Evolutionary conservation across 2,888 invertebrate species (phyloP).

Genomic region (Calameuta filiformis): DNA sequence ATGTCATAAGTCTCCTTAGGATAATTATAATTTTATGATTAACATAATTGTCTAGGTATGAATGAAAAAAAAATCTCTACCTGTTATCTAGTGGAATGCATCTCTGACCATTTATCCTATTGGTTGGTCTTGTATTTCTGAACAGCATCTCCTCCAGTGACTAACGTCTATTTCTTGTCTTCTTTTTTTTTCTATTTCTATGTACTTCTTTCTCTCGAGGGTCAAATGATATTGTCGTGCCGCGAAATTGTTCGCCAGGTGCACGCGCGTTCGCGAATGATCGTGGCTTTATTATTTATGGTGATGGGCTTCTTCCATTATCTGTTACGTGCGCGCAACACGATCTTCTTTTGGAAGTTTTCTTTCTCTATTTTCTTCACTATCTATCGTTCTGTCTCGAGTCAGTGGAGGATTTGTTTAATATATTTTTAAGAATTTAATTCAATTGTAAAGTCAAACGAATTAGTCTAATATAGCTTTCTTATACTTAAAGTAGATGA

Average conservation of each 20-base stretch:
- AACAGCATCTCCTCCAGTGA: conserved; percentile 62
- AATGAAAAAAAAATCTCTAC: conserved; percentile 24
- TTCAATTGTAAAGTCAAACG: conserved; percentile 62
- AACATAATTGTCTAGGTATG: conserved; percentile 34
- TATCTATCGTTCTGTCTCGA: conserved; percentile 46
- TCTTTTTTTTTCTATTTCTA: conserved; percentile 17
- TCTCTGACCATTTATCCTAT: conserved; percentile 52
- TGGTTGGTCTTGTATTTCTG: conserved; percentile 57
- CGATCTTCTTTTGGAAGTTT: conserved; percentile 30
- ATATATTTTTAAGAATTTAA: conserved; percentile 53
- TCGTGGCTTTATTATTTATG: conserved; percentile 34
- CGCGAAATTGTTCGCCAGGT: not conserved
- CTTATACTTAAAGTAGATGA: conserved; percentile 57
- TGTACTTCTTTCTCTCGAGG: conserved; percentile 10
- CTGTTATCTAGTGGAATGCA: conserved; percentile 49
- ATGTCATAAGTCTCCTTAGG: conserved; percentile 45
- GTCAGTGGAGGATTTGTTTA: conserved; percentile 64
- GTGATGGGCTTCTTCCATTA: conserved; percentile 58
- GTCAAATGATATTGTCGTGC: conserved; percentile 1
- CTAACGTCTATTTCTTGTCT: conserved; percentile 38
- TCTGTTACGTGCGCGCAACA: conserved; percentile 39
- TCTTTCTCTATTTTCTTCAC: conserved; percentile 29
- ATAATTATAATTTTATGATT: conserved; percentile 45
- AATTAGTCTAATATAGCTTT: conserved; percentile 64
- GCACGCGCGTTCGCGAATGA: not conserved